Evolutionary conservation across 1,140 invertebrate genomes (phyloP).

Genomic region (Drosophila persimilis): DNA sequence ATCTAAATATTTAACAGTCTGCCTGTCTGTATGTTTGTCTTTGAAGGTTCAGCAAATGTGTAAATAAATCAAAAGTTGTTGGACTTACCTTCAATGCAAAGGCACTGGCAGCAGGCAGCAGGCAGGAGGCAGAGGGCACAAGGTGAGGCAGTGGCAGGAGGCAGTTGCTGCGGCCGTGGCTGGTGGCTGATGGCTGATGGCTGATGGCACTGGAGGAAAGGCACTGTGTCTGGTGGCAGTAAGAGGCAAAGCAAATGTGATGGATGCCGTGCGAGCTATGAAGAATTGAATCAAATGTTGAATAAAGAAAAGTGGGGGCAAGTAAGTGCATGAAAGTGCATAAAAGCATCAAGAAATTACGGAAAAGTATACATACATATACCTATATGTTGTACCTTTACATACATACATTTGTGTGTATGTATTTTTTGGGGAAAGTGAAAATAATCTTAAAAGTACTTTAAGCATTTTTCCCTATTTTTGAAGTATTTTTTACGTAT

Average conservation of each 20-base stretch:
- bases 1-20: slow-evolving; percentile 50
- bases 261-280: slow-evolving; percentile 25
- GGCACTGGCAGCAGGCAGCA: too few species aligned
- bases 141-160: too few species aligned
- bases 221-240: background rate
- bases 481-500: too few species aligned
- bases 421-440: too few species aligned
- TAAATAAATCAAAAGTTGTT: slow-evolving; percentile 52
- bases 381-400: too few species aligned
- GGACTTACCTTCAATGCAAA: slow-evolving; percentile 32
- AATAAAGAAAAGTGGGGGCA: background rate
- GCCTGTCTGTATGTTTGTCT: slow-evolving; percentile 38
- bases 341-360: too few species aligned
- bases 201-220: background rate
- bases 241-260: slow-evolving; percentile 12
- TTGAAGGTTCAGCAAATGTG: slow-evolving; percentile 44
- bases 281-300: slow-evolving; percentile 21
- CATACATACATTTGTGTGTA: too few species aligned
- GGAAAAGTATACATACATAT: background rate
- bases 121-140: too few species aligned
- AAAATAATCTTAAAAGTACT: background rate
- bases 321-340: background rate
- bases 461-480: too few species aligned
- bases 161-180: too few species aligned
- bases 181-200: too few species aligned